phyloP scores from a whole-genome alignment of 2,113 vertebrate genomes.

The Chauna torquata region DNA sequence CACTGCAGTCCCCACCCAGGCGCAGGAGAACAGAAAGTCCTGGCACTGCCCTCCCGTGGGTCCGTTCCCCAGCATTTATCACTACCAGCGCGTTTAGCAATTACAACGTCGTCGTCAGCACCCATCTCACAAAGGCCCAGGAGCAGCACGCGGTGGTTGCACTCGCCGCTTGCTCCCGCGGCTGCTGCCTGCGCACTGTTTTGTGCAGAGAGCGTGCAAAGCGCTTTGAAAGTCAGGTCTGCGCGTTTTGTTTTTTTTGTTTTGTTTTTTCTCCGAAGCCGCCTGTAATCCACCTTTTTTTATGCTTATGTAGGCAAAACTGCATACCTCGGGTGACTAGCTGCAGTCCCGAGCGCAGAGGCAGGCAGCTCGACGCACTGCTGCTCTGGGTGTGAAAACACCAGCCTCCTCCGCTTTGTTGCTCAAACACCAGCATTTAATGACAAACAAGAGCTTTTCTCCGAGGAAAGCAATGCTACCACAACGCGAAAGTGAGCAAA shows the following conservation, averaged over 20 bases:
- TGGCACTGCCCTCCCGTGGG: not conserved
- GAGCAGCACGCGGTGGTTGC: not conserved
- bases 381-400: not conserved
- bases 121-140: constrained; percentile 11
- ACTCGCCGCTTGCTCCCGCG: not conserved
- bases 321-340: not conserved
- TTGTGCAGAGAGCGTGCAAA: not conserved
- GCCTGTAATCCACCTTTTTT: not conserved
- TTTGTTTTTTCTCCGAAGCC: not conserved
- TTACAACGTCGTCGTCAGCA: not conserved
- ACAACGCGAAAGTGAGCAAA: not conserved
- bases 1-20: not conserved
- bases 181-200: not conserved
- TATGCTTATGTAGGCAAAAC: not conserved
- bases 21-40: not conserved
- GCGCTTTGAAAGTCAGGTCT: not conserved
- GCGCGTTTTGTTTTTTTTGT: not conserved
- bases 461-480: not conserved
- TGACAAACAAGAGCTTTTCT: constrained; percentile 4
- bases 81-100: not conserved
- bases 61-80: constrained; percentile 2
- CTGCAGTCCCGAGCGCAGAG: not conserved
- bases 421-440: not conserved
- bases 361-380: not conserved
- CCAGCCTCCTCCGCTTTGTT: not conserved